Evolutionary conservation across 2,888 invertebrate genomes (phyloP), one percentile per base, ranked within the genome.

Genomic region (Busseola fusca): DNA sequence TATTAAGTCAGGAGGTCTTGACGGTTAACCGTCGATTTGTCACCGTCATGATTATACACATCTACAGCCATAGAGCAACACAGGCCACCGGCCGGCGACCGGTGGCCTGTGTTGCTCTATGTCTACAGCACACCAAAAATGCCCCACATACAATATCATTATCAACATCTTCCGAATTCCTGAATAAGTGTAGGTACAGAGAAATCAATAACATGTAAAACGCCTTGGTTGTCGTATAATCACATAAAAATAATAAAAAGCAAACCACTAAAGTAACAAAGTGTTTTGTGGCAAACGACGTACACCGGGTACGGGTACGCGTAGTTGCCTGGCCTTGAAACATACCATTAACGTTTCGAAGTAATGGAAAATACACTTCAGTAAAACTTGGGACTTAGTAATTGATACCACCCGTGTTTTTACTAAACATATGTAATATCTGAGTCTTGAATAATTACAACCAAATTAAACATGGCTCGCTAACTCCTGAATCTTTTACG

Each of bases 311-410:
- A 60, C 60, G n/a, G n/a, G n/a, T n/a, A 45, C 42, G 42, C n/a
- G 60, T 60, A 56, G 9, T 57, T 25, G 37, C 3, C 21, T 34
- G 50, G 54, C 75, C 75, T 75, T 75, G 75, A 75, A 59, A 40
- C 34, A 10, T 48, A 45, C 56, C 21, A 64, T 64, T 21, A 54
- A 37, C 48, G 25, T 21, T 50, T 60, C 16, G n/a, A 56, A n/a
- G 52, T 50, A 45, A 52, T 63, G 30, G 10, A 67, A 67, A 66
- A 60, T 54, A 56, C 30, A 30, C 48, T 48, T 25, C 16, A 18
- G 37, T 72, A 54, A n/a, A 10, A 27, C 40, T 52, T 37, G 42
- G n/a, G 10, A 57, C 4, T 40, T 6, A 2, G 18, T 27, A 27
- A 30, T 58, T 45, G 50, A 52, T 34, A 72, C 57, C 16, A 4